Base-by-base conservation (phyloP, 2,113 vertebrate species). In the Caracal caracal region DNA sequence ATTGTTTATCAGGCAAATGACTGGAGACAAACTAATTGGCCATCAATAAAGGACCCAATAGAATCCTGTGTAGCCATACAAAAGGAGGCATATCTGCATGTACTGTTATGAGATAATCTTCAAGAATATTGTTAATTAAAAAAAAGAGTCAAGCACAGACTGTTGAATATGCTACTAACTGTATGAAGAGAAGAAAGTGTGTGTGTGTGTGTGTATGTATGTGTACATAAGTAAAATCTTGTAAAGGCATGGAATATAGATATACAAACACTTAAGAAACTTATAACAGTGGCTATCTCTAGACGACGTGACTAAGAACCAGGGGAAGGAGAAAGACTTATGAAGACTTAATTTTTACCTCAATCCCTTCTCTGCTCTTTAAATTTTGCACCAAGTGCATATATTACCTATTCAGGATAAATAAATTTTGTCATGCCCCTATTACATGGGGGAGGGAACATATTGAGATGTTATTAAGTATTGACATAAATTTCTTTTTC, bases 381-480 rank as follows among this genome's bases (percentile, higher is more conserved):
- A 7, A 88, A 78, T 86, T 78, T 61, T 97, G 33, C 66, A 71
- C 26, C 11, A 43, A 43, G 12, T 71, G 33, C 35, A 88, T 49
- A 37, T 51, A 85, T 53, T 85, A 89, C 24, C 65, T 86, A 86
- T 93, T 93, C 28, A 75, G 13, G 30, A 79, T 93, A 83, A 93
- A 65, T 71, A 95, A 47, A 40, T 61, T 82, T 75, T 94, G 35
- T 37, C 61, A 79, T 73, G 43, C 13, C 93, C 56, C 13, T 79
- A 30, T 84, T 87, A 80, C n/a, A 78, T 78, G 20, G 19, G 35
- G 37, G 59, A 88, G 30, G 47, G 26, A 89, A 78, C 12, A 95
- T 88, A 93, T 22, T 90, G 47, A 88, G 5, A 78, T 89, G 37
- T 66, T 88, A 88, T 35, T 93, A 93, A 88, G 35, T 88, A 91